Evolutionary conservation across 2,797 vertebrate species (phyloP).

Genomic region (Pseudopleuronectes americanus): DNA sequence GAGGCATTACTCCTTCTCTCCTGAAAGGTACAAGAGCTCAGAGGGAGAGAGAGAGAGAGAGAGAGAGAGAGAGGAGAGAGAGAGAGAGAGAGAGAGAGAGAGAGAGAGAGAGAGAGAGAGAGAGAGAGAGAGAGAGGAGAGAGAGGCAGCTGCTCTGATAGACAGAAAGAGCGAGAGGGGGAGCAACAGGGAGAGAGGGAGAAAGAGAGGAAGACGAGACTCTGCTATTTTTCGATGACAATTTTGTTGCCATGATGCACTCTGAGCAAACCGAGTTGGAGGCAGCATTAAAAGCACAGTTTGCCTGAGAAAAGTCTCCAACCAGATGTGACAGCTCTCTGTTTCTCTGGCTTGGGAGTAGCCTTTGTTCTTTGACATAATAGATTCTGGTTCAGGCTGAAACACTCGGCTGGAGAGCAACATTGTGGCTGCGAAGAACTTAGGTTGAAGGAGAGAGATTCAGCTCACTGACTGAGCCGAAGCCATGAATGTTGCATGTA

Average conservation of each 20-base stretch:
- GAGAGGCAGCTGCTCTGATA: constrained; percentile 60
- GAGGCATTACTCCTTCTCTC: constrained; percentile 69
- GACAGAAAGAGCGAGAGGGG: constrained; percentile 37
- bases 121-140: constrained; percentile 24
- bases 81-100: constrained; percentile 33
- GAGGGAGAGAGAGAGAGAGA: constrained; percentile 30
- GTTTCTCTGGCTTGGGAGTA: constrained; percentile 41
- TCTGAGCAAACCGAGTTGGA: constrained; percentile 58
- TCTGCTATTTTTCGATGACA: constrained; percentile 72
- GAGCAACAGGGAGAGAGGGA: constrained; percentile 45
- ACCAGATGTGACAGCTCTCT: constrained; percentile 45
- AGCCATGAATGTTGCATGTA: constrained; percentile 58
- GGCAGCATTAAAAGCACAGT: constrained; percentile 67
- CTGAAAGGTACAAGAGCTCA: constrained; percentile 75
- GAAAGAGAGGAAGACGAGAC: constrained; percentile 49
- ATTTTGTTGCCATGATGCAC: constrained; percentile 68
- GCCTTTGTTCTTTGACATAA: constrained; percentile 65
- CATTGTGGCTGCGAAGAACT: constrained; percentile 67
- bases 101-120: constrained; percentile 24
- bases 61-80: constrained; percentile 41
- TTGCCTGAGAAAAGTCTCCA: constrained; percentile 66
- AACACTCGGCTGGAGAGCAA: constrained; percentile 49
- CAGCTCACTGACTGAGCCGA: constrained; percentile 46
- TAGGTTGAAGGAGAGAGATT: constrained; percentile 24
- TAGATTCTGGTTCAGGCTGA: constrained; percentile 51